phyloP scores from a whole-genome alignment of 2,797 vertebrate species.

The Sebastiscus albofasciatus region DNA sequence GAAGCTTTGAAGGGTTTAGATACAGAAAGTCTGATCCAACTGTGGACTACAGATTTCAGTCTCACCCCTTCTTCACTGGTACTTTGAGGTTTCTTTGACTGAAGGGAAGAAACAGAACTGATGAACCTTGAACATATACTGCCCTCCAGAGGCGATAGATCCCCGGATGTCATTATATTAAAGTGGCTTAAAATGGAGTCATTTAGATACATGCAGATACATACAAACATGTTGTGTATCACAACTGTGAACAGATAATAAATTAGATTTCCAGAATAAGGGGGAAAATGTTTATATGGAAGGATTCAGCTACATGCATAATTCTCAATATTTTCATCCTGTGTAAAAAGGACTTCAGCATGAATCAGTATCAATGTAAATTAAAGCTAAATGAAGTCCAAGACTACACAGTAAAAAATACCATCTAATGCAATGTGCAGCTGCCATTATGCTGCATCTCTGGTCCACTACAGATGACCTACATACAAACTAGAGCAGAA shows the following conservation, averaged over 20 bases:
- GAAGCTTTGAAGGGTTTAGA: constrained; percentile 11
- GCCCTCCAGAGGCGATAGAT: not conserved
- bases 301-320: not conserved
- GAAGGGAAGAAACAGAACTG: not conserved
- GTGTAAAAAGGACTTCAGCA: not conserved
- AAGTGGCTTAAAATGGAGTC: not conserved
- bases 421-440: not conserved
- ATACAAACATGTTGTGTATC: no score
- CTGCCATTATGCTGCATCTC: constrained; percentile 52
- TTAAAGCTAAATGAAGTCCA: not conserved
- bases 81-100: not conserved
- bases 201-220: not conserved
- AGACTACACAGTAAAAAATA: constrained; percentile 9
- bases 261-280: not conserved
- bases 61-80: not conserved
- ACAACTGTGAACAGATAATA: not conserved
- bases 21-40: not conserved
- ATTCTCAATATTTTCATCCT: not conserved
- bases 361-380: not conserved
- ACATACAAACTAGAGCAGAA: constrained; percentile 80
- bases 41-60: not conserved
- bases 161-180: not conserved
- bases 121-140: not conserved
- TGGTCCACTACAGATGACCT: constrained; percentile 71
- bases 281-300: not conserved